Percentiles rank a stretch among this genome's conserved stretches.
These are phyloP conservation scores for Anarsia innoxiella DNA, from an alignment of 2,888 invertebrate genomes.

Conservation along the genomic window DNA sequence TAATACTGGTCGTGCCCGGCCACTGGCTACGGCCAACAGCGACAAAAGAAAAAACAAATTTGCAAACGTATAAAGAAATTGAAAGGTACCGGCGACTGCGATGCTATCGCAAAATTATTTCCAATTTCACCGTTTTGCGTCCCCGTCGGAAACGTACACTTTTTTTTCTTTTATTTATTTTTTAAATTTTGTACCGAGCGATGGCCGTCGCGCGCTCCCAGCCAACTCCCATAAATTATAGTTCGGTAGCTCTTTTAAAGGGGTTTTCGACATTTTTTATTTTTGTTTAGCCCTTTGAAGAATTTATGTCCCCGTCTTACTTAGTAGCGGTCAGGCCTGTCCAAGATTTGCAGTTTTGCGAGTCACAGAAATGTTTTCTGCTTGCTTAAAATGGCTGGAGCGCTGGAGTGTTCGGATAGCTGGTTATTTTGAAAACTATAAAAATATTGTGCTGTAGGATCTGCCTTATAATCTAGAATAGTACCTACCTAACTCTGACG, in stretches of 20 bases:
- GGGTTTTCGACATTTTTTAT: slow-evolving; percentile 58
- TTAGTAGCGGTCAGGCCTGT: slow-evolving; percentile 59
- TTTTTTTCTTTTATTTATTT: slow-evolving; percentile 32
- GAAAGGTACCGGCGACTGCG: slow-evolving; percentile 65
- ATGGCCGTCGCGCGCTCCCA: slow-evolving; percentile 46
- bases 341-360: slow-evolving; percentile 9
- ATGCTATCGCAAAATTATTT: slow-evolving; percentile 73
- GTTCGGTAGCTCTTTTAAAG: slow-evolving; percentile 74
- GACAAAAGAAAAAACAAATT: slow-evolving; percentile 50
- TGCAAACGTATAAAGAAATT: slow-evolving; percentile 67
- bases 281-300: slow-evolving; percentile 70
- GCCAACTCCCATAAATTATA: slow-evolving; percentile 69
- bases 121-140: slow-evolving; percentile 74
- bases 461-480: too few species aligned
- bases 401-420: too few species aligned
- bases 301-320: slow-evolving; percentile 73
- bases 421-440: too few species aligned
- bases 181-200: slow-evolving; percentile 52
- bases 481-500: too few species aligned
- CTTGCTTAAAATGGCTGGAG: slow-evolving; percentile 1
- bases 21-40: slow-evolving; percentile 28
- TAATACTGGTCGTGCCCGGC: slow-evolving; percentile 22
- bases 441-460: too few species aligned
- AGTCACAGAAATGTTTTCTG: slow-evolving; percentile 14
- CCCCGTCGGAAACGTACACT: slow-evolving; percentile 43